Evolutionary conservation across 2,797 vertebrate species (phyloP), one percentile per base, ranked within the genome.

Genomic region (Nothura maculosa): DNA sequence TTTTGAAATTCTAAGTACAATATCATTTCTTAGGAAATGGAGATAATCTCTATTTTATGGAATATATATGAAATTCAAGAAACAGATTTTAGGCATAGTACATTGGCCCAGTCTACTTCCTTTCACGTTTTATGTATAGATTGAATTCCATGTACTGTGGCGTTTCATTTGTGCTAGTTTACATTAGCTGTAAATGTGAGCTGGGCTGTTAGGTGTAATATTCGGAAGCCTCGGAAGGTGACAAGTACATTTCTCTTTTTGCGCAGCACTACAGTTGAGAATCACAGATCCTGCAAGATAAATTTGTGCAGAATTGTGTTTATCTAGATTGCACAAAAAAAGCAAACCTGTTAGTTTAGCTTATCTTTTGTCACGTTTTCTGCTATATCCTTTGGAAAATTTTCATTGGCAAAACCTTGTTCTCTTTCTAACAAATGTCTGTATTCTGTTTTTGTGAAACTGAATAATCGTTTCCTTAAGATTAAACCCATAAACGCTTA

Each of bases 81-180:
- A 90, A 64, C 47, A 61, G 36, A 57, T 80, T 85, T 70, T 45
- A 68, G 52, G n/a, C 50, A 57, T 32, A 61, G n/a, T 40, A 34
- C 25, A 3, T 61, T 55, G 40, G 12, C 55, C 60, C 5, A 17
- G 60, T 78, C 82, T 61, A 42, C 77, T 89, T 83, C 68, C 75
- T 83, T 89, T 87, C 75, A 19, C 45, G 22, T 67, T 91, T 84
- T 84, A 69, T 42, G 15, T 60, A n/a, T 0, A 0, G 10, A 7
- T 4, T 30, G 60, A 48, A 30, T 54, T 67, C 0, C 0, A 4
- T 54, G 7, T 72, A 60, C 48, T 74, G 67, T 76, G 27, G 9
- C 47, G 84, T 84, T 77, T 74, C 36, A 6, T 61, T 76, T 78
- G n/a, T 87, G 68, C 32, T 61, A 57, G 78, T 92, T 96, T 89